A percentile compares a stretch with the other conserved stretches of the same genome.
Evolutionary conservation across 2,888 invertebrate genomes (phyloP).

Genomic region (Eurytoma adleriae): DNA sequence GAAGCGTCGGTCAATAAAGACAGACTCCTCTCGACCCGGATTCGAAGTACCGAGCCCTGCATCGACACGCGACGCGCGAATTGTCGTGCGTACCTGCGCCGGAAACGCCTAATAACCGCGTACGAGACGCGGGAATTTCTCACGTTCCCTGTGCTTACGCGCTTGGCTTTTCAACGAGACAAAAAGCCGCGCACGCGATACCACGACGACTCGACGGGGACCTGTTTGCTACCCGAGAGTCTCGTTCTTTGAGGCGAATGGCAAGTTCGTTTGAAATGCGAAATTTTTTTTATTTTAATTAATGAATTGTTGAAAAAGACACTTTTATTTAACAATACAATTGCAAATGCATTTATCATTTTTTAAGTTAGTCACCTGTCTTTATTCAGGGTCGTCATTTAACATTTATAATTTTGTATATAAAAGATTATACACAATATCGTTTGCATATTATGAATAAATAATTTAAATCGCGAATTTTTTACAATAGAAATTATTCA

Average conservation of each 20-base stretch:
- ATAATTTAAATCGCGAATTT: too few relatives aligned
- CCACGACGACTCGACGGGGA: background rate
- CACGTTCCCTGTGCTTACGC: conserved; percentile 34
- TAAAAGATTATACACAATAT: too few relatives aligned
- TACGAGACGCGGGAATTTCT: conserved; percentile 39
- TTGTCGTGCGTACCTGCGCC: background rate
- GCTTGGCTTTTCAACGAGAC: background rate
- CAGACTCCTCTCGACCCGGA: conserved; percentile 21
- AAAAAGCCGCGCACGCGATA: conserved; percentile 38
- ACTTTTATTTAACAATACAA: too few relatives aligned
- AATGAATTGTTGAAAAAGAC: too few relatives aligned
- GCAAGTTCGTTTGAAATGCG: background rate
- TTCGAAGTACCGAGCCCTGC: background rate
- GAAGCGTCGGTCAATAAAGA: background rate
- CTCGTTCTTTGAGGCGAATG: background rate
- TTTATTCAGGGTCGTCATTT: too few relatives aligned
- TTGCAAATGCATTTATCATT: too few relatives aligned
- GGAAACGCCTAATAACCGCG: conserved; percentile 43
- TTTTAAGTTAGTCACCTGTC: too few relatives aligned
- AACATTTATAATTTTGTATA: too few relatives aligned
- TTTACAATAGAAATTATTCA: too few relatives aligned
- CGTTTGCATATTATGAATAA: too few relatives aligned
- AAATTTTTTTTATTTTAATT: background rate
- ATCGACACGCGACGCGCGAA: background rate
- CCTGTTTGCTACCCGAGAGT: background rate